Conservation (phyloP, 2,113 vertebrate genomes). For the Petrocephalus microphthalmus region DNA sequence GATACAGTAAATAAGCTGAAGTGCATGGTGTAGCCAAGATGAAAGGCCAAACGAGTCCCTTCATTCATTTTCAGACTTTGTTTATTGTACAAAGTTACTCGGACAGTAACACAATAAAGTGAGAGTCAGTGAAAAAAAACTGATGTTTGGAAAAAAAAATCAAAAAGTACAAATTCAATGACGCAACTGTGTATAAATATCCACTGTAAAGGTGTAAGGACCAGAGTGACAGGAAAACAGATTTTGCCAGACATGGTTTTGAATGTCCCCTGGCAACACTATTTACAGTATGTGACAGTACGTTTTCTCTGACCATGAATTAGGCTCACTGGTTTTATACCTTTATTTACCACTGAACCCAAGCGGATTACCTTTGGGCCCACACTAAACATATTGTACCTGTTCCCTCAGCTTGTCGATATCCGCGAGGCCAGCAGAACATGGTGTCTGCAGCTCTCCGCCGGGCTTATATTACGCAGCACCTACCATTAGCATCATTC, state of each 20-base stretch:
- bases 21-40: neutral
- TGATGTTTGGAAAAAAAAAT: neutral
- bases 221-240: neutral
- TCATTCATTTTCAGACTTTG: neutral
- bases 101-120: neutral
- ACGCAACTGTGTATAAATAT: neutral
- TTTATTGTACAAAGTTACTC: neutral
- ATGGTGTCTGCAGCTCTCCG: neutral
- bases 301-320: neutral
- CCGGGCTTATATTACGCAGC: neutral
- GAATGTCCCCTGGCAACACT: neutral
- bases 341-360: neutral
- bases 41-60: neutral
- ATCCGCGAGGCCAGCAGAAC: neutral
- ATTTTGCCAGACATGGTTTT: neutral
- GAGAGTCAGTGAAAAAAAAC: neutral
- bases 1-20: neutral
- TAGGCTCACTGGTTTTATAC: neutral
- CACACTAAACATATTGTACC: neutral
- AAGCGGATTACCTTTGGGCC: neutral
- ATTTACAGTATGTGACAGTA: neutral
- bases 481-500: neutral
- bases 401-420: neutral
- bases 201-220: neutral
- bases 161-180: neutral